Conservation (phyloP, 2,113 vertebrate genomes). For the Prionailurus bengalensis region DNA sequence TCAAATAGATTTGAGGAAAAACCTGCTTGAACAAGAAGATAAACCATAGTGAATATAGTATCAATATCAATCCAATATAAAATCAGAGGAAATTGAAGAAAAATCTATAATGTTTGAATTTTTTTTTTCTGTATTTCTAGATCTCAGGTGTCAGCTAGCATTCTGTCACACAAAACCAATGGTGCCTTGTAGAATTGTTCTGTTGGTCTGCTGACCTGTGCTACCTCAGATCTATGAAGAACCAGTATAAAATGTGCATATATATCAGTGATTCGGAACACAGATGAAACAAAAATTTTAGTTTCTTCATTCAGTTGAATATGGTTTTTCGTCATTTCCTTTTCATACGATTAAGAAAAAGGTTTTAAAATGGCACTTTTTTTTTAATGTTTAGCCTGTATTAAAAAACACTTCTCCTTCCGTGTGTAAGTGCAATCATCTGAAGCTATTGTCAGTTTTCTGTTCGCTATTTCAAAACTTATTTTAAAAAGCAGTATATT, state of each 20-base stretch:
- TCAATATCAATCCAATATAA: background rate
- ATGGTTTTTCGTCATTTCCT: constrained; percentile 47
- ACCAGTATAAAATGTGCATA: background rate
- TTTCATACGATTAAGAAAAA: constrained; percentile 43
- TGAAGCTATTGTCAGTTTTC: constrained; percentile 34
- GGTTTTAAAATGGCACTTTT: constrained; percentile 11
- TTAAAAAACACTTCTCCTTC: constrained; percentile 49
- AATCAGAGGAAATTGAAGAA: constrained; percentile 19
- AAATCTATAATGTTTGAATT: background rate
- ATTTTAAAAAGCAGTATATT: constrained; percentile 61
- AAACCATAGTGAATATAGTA: background rate
- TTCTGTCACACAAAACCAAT: constrained; percentile 6
- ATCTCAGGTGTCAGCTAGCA: background rate
- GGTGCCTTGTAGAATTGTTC: constrained; percentile 65
- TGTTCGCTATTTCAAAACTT: constrained; percentile 39
- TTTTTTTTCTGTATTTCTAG: constrained; percentile 29
- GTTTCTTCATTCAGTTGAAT: background rate
- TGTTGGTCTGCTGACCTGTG: background rate
- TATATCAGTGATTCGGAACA: background rate
- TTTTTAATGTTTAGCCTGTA: background rate
- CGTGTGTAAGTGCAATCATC: background rate
- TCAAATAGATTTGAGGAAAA: background rate
- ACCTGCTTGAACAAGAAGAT: constrained; percentile 16
- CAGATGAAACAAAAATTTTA: background rate
- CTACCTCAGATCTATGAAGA: constrained; percentile 33